These are phyloP conservation scores for Capromys pilorides DNA, from an alignment of 2,797 vertebrate species.

Conservation along the genomic window DNA sequence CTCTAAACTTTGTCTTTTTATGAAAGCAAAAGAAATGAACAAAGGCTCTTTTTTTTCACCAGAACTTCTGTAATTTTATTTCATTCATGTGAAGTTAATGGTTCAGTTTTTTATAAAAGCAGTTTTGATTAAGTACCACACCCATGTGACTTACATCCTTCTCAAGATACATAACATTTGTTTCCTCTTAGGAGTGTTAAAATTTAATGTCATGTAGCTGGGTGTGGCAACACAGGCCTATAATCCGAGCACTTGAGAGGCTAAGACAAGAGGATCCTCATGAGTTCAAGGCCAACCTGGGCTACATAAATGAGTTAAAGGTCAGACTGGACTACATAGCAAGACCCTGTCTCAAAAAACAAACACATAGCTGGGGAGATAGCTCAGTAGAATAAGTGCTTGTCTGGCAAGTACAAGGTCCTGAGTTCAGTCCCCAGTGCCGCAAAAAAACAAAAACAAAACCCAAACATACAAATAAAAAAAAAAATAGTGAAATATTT, in stretches of 20 bases:
- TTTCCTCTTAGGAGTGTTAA: not conserved
- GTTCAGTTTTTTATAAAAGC: constrained; percentile 11
- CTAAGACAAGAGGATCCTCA: not conserved
- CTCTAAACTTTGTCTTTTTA: constrained; percentile 32
- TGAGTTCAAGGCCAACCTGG: not conserved
- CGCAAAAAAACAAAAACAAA: no score
- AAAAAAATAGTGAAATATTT: not conserved
- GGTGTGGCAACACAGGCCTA: not conserved
- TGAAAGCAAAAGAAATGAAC: not conserved
- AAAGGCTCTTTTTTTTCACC: not conserved
- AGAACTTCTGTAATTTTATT: constrained; percentile 20
- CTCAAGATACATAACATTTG: not conserved
- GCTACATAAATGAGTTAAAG: no score
- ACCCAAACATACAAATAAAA: no score
- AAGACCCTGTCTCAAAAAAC: not conserved
- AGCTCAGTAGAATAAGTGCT: no score
- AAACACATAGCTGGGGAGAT: no score
- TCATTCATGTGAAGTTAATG: not conserved
- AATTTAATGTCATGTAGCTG: not conserved
- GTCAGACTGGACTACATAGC: no score
- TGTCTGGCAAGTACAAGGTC: no score
- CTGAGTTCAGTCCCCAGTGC: no score
- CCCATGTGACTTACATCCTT: not conserved
- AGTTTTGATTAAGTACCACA: constrained; percentile 20
- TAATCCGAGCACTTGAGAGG: not conserved